Evolutionary conservation across 64 coral and sea anemone genomes (phyloP), one percentile per base, ranked within the genome.

Genomic region (Catalaphyllia jardinei): DNA sequence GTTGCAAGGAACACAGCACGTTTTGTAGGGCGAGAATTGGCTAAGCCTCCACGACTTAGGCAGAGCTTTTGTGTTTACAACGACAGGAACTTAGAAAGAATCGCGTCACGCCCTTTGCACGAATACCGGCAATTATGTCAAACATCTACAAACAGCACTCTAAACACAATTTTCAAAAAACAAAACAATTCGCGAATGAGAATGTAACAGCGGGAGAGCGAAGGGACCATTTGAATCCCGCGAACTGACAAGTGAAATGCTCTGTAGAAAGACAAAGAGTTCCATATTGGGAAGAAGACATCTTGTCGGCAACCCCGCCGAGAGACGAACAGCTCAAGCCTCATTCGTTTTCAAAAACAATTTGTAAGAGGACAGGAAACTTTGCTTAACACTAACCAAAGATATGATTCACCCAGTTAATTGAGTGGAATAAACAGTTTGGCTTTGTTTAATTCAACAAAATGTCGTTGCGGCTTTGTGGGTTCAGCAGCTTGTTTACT

Each of bases 71-170:
- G 76, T n/a, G 50, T 24, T 79, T 24, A n/a, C 10, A 28, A 79
- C 49, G 14, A 79, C 18, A 15, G 12, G 25, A 79, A 55, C 76
- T 57, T 78, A 20, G 20, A 4, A 51, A 55, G 76, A 79, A 79
- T 59, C 65, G 59, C 12, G 15, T 50, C 16, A 79, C 76, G 50
- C 76, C 76, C 76, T 55, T 55, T 79, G 22, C 24, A 79, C 27
- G 20, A 15, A 29, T 30, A 79, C 46, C 24, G 59, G 22, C 65
- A 69, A 69, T 79, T 55, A 79, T 79, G 76, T 54, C 76, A 79
- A 79, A 24, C 76, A 57, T 79, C 76, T 57, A 79, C 50, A 27
- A 79, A 59, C 20, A 79, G 13, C 49, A 27, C 52, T 79, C 51
- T 24, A 27, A 69, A 79, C 51, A 9, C 50, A 59, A 50, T 29